Percentiles rank a stretch among this genome's conserved stretches.
Evolutionary conservation across 1,140 invertebrate species (phyloP).

Genomic region (Drosophila trapezifrons): DNA sequence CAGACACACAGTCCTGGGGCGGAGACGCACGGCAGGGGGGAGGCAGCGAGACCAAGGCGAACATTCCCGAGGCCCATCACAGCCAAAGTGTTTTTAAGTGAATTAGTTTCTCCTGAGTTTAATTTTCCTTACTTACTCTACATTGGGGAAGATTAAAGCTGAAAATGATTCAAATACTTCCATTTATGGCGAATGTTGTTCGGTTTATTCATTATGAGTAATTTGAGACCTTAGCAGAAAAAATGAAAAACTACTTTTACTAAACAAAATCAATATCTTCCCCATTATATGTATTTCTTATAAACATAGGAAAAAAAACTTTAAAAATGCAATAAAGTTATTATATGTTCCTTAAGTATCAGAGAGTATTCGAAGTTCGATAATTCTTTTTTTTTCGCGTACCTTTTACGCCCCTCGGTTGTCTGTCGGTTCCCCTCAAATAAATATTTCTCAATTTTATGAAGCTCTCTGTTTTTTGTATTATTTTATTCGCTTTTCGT

Average conservation of each 20-base stretch:
- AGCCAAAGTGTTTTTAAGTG: conserved; percentile 79
- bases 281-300: no score
- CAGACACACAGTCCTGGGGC: conserved; percentile 59
- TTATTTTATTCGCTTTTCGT: conserved; percentile 45
- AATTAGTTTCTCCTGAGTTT: conserved; percentile 67
- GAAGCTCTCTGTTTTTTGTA: conserved; percentile 48
- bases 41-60: neutral
- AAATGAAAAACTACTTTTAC: no score
- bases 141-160: neutral
- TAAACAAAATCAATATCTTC: neutral
- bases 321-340: no score
- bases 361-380: conserved; percentile 4
- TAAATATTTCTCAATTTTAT: conserved; percentile 74
- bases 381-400: no score
- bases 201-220: neutral
- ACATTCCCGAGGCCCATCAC: conserved; percentile 61
- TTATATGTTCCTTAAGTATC: no score
- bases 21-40: neutral
- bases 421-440: conserved; percentile 12
- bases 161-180: neutral
- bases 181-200: neutral
- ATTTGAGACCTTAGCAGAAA: no score
- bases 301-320: no score
- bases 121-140: conserved; percentile 6
- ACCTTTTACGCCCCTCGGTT: neutral